Conservation (phyloP, 2,113 vertebrate species). For the Heterotilapia buettikoferi region DNA sequence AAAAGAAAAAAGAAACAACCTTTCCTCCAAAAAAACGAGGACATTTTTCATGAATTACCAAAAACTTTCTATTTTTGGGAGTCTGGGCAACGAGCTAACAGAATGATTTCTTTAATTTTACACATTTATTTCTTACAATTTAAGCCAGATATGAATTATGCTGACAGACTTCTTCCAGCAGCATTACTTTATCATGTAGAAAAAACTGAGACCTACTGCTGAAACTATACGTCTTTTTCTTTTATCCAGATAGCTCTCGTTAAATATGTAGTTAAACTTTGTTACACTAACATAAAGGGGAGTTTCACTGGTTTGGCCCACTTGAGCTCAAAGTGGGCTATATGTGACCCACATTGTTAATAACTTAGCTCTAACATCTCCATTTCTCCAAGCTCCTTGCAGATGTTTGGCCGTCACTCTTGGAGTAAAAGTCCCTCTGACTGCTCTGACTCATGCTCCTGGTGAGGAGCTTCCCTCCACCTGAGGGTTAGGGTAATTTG, state of each 20-base stretch:
- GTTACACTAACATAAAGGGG: neutral
- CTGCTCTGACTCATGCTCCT: neutral
- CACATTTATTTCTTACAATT: neutral
- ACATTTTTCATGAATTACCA: neutral
- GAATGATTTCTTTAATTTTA: neutral
- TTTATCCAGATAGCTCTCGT: neutral
- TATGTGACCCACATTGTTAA: neutral
- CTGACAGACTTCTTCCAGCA: neutral
- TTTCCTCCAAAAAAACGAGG: fast-evolving
- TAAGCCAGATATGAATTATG: neutral
- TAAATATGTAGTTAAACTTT: neutral
- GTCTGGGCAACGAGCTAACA: neutral
- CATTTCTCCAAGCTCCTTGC: neutral
- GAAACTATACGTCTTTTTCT: neutral
- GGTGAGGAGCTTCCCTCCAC: neutral
- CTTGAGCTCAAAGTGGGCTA: neutral
- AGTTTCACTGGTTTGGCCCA: neutral
- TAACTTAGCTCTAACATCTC: neutral
- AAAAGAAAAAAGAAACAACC: neutral
- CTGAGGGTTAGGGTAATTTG: neutral
- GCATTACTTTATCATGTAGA: fast-evolving
- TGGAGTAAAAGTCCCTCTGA: neutral
- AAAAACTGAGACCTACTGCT: neutral
- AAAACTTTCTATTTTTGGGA: neutral
- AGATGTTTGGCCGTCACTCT: neutral